Conservation (phyloP, 2,888 invertebrate species). For the Acronicta aceris region DNA sequence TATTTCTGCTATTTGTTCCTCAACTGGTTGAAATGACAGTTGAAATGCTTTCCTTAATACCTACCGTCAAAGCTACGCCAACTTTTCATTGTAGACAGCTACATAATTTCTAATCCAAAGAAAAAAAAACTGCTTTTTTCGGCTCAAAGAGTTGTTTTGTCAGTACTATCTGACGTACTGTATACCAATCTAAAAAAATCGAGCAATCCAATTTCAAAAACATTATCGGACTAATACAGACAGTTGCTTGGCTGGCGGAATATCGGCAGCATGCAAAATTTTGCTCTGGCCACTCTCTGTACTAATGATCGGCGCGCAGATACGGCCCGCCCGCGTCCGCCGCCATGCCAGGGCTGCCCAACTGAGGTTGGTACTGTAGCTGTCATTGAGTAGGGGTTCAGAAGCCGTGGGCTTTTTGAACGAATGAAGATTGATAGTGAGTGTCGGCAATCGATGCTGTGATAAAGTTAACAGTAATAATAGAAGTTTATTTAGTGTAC, state of each 20-base stretch:
- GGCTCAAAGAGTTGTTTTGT: no score
- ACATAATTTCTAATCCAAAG: no score
- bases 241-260: slow-evolving; percentile 62
- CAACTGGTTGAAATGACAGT: no score
- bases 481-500: not conserved
- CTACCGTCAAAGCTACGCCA: no score
- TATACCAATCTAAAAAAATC: slow-evolving; percentile 27
- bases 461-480: not conserved
- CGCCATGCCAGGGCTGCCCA: slow-evolving; percentile 75
- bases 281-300: slow-evolving; percentile 76
- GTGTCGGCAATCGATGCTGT: not conserved
- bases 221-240: slow-evolving; percentile 44
- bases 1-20: no score
- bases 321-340: slow-evolving; percentile 73
- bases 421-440: slow-evolving; percentile 15
- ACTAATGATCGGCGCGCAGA: slow-evolving; percentile 82
- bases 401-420: slow-evolving; percentile 1
- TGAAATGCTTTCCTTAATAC: no score
- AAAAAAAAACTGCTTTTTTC: no score
- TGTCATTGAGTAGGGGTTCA: slow-evolving; percentile 14
- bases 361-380: slow-evolving; percentile 23
- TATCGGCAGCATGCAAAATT: slow-evolving; percentile 84
- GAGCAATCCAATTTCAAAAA: slow-evolving; percentile 32
- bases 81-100: no score
- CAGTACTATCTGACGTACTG: no score